These are phyloP conservation scores for Myopa tessellatipennis DNA, from an alignment of 2,888 invertebrate genomes.

Conservation along the genomic window DNA sequence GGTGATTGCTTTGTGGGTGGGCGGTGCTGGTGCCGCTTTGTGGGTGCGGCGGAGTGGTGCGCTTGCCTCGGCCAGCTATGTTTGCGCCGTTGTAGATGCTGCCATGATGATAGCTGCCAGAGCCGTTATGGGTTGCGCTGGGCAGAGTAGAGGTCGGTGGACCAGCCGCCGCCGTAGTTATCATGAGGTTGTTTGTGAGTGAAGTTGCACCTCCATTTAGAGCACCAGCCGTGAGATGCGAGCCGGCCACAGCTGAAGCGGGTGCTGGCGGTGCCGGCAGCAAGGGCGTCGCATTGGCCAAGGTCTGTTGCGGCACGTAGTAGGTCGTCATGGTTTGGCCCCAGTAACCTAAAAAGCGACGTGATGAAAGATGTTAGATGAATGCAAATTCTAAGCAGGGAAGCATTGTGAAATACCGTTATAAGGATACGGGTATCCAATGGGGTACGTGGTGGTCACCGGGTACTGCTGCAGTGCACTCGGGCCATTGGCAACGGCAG, in stretches of 20 bases:
- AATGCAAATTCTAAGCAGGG: neutral
- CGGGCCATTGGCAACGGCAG: constrained; percentile 53
- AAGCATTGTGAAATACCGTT: constrained; percentile 55
- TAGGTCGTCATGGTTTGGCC: constrained; percentile 67
- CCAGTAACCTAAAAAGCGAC: constrained; percentile 58
- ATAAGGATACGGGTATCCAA: constrained; percentile 67
- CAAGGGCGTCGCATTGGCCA: constrained; percentile 58
- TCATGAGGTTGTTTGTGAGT: constrained; percentile 46
- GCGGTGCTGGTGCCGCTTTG: constrained; percentile 33
- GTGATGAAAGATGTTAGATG: neutral
- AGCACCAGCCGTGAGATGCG: constrained; percentile 55
- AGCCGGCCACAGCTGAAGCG: constrained; percentile 47
- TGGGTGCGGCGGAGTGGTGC: constrained; percentile 56
- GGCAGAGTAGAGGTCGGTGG: constrained; percentile 52
- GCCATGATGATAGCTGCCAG: constrained; percentile 43
- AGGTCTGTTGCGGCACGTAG: constrained; percentile 66
- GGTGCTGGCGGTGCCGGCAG: constrained; percentile 54
- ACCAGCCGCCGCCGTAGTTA: constrained; percentile 59
- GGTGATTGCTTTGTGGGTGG: constrained; percentile 39
- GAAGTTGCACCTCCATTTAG: constrained; percentile 44
- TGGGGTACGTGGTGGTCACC: constrained; percentile 64
- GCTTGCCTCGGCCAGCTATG: constrained; percentile 58
- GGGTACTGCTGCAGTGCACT: constrained; percentile 66
- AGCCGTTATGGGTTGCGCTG: constrained; percentile 43
- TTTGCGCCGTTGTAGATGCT: constrained; percentile 41